phyloP scores from a whole-genome alignment of 1,140 invertebrate species.

The Phocides pigmalion region DNA sequence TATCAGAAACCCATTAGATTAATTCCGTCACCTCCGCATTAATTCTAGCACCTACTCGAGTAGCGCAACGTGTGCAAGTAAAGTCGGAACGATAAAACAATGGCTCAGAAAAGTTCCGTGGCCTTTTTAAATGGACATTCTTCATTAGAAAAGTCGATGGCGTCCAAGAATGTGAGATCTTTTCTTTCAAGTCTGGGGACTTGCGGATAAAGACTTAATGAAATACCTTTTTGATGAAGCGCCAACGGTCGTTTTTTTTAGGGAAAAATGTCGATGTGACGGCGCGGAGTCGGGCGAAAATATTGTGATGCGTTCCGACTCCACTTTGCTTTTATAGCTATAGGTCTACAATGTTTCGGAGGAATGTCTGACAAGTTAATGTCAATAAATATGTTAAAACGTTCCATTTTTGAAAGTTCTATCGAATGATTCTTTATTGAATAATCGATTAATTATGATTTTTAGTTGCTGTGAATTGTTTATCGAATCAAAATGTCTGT shows the following conservation, averaged over 20 bases:
- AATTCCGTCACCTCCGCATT: slow-evolving; percentile 23
- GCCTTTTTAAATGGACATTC: slow-evolving; percentile 66
- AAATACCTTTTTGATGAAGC: slow-evolving; percentile 77
- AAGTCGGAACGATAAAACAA: slow-evolving; percentile 50
- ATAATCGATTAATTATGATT: no score
- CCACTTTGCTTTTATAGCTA: slow-evolving; percentile 17
- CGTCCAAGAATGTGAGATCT: slow-evolving; percentile 67
- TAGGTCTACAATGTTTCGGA: slow-evolving; percentile 7
- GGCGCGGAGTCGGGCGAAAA: slow-evolving; percentile 12
- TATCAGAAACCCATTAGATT: slow-evolving; percentile 25
- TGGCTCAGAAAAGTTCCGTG: slow-evolving; percentile 42
- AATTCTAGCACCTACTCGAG: slow-evolving; percentile 30
- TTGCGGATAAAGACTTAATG: slow-evolving; percentile 69
- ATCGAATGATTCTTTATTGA: no score
- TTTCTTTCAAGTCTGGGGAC: slow-evolving; percentile 63
- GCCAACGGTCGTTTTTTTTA: slow-evolving; percentile 44
- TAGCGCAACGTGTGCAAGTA: slow-evolving; percentile 39
- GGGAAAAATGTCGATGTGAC: slow-evolving; percentile 35
- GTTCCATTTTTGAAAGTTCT: no score
- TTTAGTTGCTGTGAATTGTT: no score
- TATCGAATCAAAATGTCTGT: no score
- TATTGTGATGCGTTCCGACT: slow-evolving; percentile 17
- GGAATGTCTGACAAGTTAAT: slow-evolving; percentile 4
- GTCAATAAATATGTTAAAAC: slow-evolving; percentile 6
- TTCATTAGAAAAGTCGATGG: slow-evolving; percentile 71